Conservation (phyloP, 2,888 invertebrate species). For the Habrosyne pyritoides region DNA sequence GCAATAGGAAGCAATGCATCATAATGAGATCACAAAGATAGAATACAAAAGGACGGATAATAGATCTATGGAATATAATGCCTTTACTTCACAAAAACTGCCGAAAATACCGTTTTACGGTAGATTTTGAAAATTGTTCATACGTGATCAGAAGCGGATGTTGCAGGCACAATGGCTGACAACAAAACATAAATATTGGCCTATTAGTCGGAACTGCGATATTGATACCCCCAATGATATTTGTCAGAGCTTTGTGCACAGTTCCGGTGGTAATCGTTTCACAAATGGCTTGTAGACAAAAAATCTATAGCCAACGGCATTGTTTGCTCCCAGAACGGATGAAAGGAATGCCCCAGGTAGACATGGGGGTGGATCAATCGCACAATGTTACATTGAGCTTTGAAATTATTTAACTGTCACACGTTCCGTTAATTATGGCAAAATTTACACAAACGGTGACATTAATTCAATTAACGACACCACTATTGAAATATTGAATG, state of each 20-base stretch:
- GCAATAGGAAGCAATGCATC: constrained; percentile 66
- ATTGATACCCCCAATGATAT: constrained; percentile 71
- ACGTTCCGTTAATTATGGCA: constrained; percentile 54
- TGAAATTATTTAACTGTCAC: constrained; percentile 59
- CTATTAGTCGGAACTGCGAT: constrained; percentile 78
- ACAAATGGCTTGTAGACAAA: constrained; percentile 63
- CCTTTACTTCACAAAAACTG: constrained; percentile 18
- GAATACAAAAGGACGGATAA: constrained; percentile 36
- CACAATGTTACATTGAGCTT: constrained; percentile 49
- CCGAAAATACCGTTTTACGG: constrained; percentile 38
- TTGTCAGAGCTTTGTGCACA: constrained; percentile 72
- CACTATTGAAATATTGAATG: constrained; percentile 37
- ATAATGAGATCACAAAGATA: constrained; percentile 51
- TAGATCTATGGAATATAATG: constrained; percentile 25
- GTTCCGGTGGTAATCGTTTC: constrained; percentile 76
- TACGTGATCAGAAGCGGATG: constrained; percentile 57
- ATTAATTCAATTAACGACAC: constrained; percentile 50
- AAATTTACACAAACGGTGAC: constrained; percentile 56
- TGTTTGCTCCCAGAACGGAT: constrained; percentile 62
- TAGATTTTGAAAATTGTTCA: constrained; percentile 29
- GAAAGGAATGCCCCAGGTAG: constrained; percentile 72
- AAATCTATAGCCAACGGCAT: constrained; percentile 54
- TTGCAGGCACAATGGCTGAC: constrained; percentile 61
- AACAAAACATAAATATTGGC: constrained; percentile 76
- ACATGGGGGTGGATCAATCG: constrained; percentile 61